Evolutionary conservation across 92 coral and sea anemone genomes (phyloP), one percentile per base, ranked within the genome.

Genomic region (Scolanthus callimorphus): DNA sequence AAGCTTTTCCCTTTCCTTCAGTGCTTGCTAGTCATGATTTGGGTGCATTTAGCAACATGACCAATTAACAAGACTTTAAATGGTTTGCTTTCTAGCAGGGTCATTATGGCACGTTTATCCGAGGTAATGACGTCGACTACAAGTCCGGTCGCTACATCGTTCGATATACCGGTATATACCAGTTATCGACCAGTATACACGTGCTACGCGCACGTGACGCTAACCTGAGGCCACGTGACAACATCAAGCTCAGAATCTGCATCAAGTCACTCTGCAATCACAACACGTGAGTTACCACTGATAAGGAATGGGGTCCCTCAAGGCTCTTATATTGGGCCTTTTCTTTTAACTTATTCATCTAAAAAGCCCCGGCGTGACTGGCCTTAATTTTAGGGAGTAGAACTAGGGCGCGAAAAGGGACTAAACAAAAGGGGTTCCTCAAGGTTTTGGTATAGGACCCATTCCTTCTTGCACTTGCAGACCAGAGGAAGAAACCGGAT

Each of bases 141-240:
- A 75, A 73, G 37, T 62, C 84, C 3, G 99, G 99, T 13, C 88
- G 89, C 6, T 89, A 84, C 64, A 65, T 65, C 11, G 85, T 84
- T 31, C 90, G 96, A 37, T 94, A 88, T 63, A 89, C 85, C 19
- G 99, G 96, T 17, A 71, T 94, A 17, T 85, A 88, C 86, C 86
- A 90, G 48, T 79, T 94, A 51, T 72, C 83, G 3, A 80, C 90
- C 53, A 83, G 79, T 30, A 62, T 89, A 15, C 72, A 83, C 55
- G 59, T 88, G 26, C 62, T 88, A n/a, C 84, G 99, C 26, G 75
- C 73, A 48, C 55, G 96, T 51, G 99, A 94, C 39, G 96, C 99
- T 55, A 85, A 77, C 67, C 84, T 94, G 65, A 96, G 99, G 73
- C 99, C 99, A 51, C 86, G 96, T 27, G 99, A 94, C 72, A 74